Evolutionary conservation across 2,797 vertebrate species (phyloP), one percentile per base, ranked within the genome.

Genomic region (Champsocephalus gunnari): DNA sequence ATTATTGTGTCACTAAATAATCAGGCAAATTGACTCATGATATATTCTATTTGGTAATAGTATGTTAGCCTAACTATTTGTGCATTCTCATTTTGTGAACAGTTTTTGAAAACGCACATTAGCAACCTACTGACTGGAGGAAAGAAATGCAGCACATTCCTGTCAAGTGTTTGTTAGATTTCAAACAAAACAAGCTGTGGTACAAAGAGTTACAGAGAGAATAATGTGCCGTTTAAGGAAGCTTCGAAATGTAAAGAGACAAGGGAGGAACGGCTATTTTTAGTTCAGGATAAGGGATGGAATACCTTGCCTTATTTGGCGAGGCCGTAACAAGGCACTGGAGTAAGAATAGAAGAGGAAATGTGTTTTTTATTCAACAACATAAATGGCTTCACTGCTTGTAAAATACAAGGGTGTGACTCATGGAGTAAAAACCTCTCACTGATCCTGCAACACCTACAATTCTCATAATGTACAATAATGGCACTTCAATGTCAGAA

Each of bases 231-330:
- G 79, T 86, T 90, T 81, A 82, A 87, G 72, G 77, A 83, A 82
- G 75, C 84, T 84, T 90, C 84, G 84, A 87, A 88, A 91, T 88
- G 85, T 88, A 93, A 93, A 89, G 86, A 88, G 88, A 92, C 83
- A 89, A 89, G 86, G 81, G 77, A 89, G 76, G 84, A 75, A 53
- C 12, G n/a, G 71, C 82, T 96, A 95, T 95, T 93, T 95, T 93
- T 94, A 94, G 86, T 72, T 43, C 1, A 51, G 87, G 82, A 87
- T 91, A 79, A 85, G 80, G 77, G 72, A 85, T 85, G 90, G 84
- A 92, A 96, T 96, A 90, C 94, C 90, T 95, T 95, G 62, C 95
- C 95, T 95, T 96, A 94, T 95, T 95, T 94, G 95, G 95, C 1
- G 62, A 88, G 63, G 88, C 88, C 92, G 90, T 73, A 89, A 89